Evolutionary conservation across 2,888 invertebrate species (phyloP), one percentile per base, ranked within the genome.

Genomic region (Psylliodes chrysocephalus): DNA sequence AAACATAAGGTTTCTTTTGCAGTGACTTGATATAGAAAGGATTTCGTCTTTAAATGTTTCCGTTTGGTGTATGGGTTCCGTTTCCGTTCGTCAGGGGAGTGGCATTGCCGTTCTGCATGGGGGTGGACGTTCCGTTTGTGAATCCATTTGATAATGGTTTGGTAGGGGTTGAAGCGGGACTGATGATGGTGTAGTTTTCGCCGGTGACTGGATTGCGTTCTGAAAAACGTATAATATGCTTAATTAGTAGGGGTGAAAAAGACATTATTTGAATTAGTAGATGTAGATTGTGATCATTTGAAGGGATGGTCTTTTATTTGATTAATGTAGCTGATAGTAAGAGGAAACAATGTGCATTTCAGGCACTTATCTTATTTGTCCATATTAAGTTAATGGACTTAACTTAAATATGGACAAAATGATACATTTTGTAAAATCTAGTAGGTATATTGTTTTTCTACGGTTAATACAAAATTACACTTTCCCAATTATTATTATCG

Each of bases 131-230:
- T 10, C 77, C 78, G 67, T 77, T 80, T 61, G 70, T 64, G 60
- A 75, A 78, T 53, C 78, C 79, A 63, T 79, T 80, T 66, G 75
- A 73, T 57, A 73, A 63, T 42, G 74, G 72, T 71, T 80, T 80
- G 30, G 78, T 81, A 35, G 79, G 81, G 44, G 78, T 79, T 4
- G 75, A 70, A 15, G 76, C 76, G 18, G 81, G 80, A 52, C 77
- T 75, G 28, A 78, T 71, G 60, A 82, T 78, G 5, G 77, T 76
- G 68, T 82, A 81, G 25, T 73, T 74, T 71, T 82, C 81, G 15
- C 82, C 82, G 66, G 82, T 82, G n/a, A 82, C 82, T 6, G 82
- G 82, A 71, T 82, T 82, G 53, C 82, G 75, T 69, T 81, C 82
- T 82, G 68, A 49, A 49, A 49, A 12, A 49, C 7, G 17, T n/a